phyloP scores from a whole-genome alignment of 2,113 vertebrate genomes.

The Protobothrops flavoviridis region DNA sequence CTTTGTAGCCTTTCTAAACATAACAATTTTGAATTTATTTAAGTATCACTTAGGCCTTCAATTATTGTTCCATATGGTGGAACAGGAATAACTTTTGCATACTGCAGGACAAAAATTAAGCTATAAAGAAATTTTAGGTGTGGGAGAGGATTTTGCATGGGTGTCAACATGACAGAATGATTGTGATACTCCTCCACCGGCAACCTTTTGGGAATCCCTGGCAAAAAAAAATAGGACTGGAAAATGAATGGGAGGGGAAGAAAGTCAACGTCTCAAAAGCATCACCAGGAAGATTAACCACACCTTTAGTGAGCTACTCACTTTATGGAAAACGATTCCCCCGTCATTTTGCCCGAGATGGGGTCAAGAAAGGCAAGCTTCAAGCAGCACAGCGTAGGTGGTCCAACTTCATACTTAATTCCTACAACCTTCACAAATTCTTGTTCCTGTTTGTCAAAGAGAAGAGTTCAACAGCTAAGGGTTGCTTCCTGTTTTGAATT shows the following conservation, averaged over 20 bases:
- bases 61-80: background rate
- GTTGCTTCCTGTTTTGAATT: background rate
- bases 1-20: background rate
- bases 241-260: background rate
- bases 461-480: slow-evolving; percentile 3
- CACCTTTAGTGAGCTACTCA: slow-evolving; percentile 62
- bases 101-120: background rate
- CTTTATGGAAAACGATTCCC: slow-evolving; percentile 97
- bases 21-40: background rate
- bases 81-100: background rate
- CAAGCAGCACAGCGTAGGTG: slow-evolving; percentile 94
- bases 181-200: too few species aligned
- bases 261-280: background rate
- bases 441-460: slow-evolving; percentile 83
- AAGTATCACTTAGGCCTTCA: background rate
- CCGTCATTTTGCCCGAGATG: slow-evolving; percentile 95
- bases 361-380: slow-evolving; percentile 96
- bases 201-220: background rate
- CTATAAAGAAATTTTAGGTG: background rate
- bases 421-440: slow-evolving; percentile 97
- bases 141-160: background rate
- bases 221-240: background rate
- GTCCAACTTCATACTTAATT: slow-evolving; percentile 96
- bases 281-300: background rate
- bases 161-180: background rate